These are phyloP conservation scores for Rosalia funebris DNA, from an alignment of 2,888 invertebrate genomes.

Conservation along the genomic window DNA sequence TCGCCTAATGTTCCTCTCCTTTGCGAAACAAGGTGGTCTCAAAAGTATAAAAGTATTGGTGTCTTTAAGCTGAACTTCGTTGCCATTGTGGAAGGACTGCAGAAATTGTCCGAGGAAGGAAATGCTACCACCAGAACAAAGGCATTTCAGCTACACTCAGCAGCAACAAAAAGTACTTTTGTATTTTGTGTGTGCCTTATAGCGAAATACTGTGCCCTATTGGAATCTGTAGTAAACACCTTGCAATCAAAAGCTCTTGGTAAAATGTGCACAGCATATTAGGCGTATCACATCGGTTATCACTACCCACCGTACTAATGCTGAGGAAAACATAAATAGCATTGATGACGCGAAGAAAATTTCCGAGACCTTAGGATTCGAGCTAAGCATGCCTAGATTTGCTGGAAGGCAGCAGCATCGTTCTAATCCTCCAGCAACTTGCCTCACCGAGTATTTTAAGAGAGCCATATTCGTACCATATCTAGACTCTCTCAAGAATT, in stretches of 20 bases:
- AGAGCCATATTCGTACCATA: not conserved
- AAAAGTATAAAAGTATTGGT: slow-evolving; percentile 7
- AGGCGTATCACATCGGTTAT: not conserved
- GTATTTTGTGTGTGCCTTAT: slow-evolving; percentile 7
- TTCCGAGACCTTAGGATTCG: not conserved
- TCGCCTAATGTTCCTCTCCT: slow-evolving; percentile 8
- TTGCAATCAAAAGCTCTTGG: not conserved
- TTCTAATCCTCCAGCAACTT: not conserved
- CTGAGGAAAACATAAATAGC: not conserved
- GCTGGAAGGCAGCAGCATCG: not conserved
- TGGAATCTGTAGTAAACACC: slow-evolving; percentile 24
- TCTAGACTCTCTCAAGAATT: not conserved
- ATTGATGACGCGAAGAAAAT: not conserved
- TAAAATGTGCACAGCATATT: not conserved
- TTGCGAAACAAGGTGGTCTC: slow-evolving; percentile 14
- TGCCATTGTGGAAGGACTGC: not conserved
- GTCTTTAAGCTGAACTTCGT: slow-evolving; percentile 9
- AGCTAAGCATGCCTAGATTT: not conserved
- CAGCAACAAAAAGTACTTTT: not conserved
- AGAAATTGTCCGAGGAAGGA: slow-evolving; percentile 16
- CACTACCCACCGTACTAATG: not conserved
- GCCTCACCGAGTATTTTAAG: not conserved
- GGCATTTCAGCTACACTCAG: slow-evolving; percentile 2
- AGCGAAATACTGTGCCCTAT: slow-evolving; percentile 21
- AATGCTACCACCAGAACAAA: slow-evolving; percentile 3